Evolutionary conservation across 1,140 invertebrate genomes (phyloP), one percentile per base, ranked within the genome.

Genomic region (Lepidurus arcticus): DNA sequence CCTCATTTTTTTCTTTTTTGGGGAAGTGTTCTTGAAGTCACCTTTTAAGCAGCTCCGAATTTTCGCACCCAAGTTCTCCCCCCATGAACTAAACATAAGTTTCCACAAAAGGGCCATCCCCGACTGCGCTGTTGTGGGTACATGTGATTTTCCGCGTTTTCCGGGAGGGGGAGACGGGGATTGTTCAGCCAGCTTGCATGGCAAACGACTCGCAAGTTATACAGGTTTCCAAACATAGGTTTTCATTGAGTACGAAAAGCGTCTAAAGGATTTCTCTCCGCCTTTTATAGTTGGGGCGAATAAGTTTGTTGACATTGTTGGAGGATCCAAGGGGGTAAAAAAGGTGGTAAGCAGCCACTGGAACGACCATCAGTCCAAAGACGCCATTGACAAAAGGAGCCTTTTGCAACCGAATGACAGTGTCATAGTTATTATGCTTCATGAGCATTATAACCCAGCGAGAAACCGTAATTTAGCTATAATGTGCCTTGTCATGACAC

Each of bases 401-500:
- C 21, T 16, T 21, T 65, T 65, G 21, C 13, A 65, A 9, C 53
- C 53, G 53, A 65, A 21, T 65, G 53, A 65, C 53, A 65, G 53
- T 65, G 53, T 65, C 16, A 65, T 65, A 65, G 53, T 65, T 65
- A 21, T 13, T 65, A 65, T 65, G 53, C 53, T 65, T 65, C 53
- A 65, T 21, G 53, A 0, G 21, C 53, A 65, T 65, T 65, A 65
- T 65, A 65, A n/a, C 53, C 21, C 21, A 65, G 53, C 53, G 53
- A 65, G n/a, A 65, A 65, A 65, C 53, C 53, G 53, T 65, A 65
- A 65, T 65, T 65, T 65, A 65, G 53, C 53, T 65, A 13, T 65
- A 65, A 65, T 13, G 16, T 65, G 53, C 53, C 13, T 65, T 65
- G 53, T 65, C 53, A 65, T 65, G 53, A 21, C 53, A 65, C 53